These are phyloP conservation scores for Thymelicus lineola DNA, from an alignment of 2,888 invertebrate species.

Conservation along the genomic window DNA sequence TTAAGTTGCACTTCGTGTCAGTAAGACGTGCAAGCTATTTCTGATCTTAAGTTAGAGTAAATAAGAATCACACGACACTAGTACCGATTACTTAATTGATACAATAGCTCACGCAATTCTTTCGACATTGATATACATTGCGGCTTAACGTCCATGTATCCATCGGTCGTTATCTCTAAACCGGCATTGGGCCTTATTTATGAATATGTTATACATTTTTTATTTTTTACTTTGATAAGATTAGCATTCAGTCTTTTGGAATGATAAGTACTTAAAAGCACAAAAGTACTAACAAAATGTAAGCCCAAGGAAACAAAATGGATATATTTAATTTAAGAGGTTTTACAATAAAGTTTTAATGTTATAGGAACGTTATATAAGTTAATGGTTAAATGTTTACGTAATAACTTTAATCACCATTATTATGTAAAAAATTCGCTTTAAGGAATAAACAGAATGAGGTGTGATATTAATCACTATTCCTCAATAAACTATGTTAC, in stretches of 20 bases:
- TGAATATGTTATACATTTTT: too few relatives aligned
- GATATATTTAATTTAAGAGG: too few relatives aligned
- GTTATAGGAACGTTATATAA: too few relatives aligned
- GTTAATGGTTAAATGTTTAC: too few relatives aligned
- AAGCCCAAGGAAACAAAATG: too few relatives aligned
- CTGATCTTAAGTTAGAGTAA: slow-evolving; percentile 2
- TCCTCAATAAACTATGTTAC: slow-evolving; percentile 47
- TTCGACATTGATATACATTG: slow-evolving; percentile 28
- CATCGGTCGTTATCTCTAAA: slow-evolving; percentile 29
- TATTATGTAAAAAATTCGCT: too few relatives aligned
- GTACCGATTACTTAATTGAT: not conserved
- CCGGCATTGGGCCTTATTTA: slow-evolving; percentile 31
- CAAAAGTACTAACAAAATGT: too few relatives aligned
- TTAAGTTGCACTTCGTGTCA: slow-evolving; percentile 5
- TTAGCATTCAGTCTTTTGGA: too few relatives aligned
- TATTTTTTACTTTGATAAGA: too few relatives aligned
- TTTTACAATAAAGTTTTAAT: too few relatives aligned
- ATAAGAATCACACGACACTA: slow-evolving; percentile 10
- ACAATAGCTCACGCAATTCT: slow-evolving; percentile 22
- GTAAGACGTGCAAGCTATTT: slow-evolving; percentile 3
- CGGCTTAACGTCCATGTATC: slow-evolving; percentile 27
- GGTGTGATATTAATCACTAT: not conserved
- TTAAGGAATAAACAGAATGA: not conserved
- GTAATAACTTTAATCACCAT: too few relatives aligned
- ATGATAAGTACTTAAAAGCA: too few relatives aligned